Evolutionary conservation across 2,797 vertebrate genomes (phyloP), one percentile per base, ranked within the genome.

Genomic region (Myioborus melanocephalus): DNA sequence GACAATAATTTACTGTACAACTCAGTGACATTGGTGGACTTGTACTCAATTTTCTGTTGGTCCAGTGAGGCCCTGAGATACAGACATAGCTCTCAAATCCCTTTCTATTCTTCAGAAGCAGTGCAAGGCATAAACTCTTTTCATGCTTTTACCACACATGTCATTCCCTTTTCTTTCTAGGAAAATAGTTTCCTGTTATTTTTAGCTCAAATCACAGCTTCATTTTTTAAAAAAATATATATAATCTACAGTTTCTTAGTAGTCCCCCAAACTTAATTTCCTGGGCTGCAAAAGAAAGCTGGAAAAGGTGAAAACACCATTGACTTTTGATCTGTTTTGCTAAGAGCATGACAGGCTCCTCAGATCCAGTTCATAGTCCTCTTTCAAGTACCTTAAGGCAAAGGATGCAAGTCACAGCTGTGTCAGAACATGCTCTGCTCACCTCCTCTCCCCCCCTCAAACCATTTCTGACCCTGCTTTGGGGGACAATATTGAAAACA

Each of bases 401-500:
- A 95, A 72, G 22, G 95, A 96, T 95, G 94, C 86, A 77, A 97
- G 96, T 82, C 97, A 96, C 97, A 96, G 97, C 96, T 98, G 95
- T 76, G 91, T 87, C 89, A 92, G 94, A 96, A 95, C 90, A 85
- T 18, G 92, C 65, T 96, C 92, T 78, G 59, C 94, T 96, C 81
- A 83, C 92, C 86, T 73, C 53, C 39, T 89, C 78, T 87, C 61
- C 63, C 69, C 66, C 89, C 96, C 97, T 34, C 96, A 96, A 97
- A 97, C 96, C 98, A 98, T 98, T 98, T 97, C 96, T 98, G 98
- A 99, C 98, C 98, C 97, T 97, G 97, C 98, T 98, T 97, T 97
- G 98, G 98, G 98, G 91, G 98, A 98, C 98, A 98, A 98, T 98
- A 98, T 98, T 98, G 97, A 98, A 98, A 98, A 98, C 98, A 98